Base-by-base conservation (phyloP, 1,140 invertebrate species). In the Nebria ingens region DNA sequence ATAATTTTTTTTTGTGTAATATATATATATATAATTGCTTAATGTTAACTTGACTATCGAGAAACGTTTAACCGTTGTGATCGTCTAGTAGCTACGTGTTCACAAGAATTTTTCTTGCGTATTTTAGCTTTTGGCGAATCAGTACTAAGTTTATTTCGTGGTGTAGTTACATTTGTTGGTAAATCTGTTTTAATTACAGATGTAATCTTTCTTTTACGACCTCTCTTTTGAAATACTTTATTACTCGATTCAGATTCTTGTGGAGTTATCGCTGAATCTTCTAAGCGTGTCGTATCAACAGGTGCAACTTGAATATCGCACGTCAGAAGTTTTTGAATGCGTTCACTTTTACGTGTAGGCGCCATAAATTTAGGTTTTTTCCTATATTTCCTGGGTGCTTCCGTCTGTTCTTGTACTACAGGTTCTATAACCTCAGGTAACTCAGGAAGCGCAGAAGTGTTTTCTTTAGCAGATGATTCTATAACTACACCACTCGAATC, bases 31-130 rank as follows among this genome's bases (percentile, higher is more conserved):
- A 6, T 29, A 29, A 6, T 29, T 29, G 13, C 13, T n/a, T n/a
- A n/a, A n/a, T n/a, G n/a, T 29, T 29, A 29, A 17, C 17, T 12
- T 45, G 40, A 45, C 40, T 45, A 45, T 45, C 40, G 40, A 45
- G 40, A 45, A 12, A 45, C 40, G 40, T 45, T 45, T 17, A 45
- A 45, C 40, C 40, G 9, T 45, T 45, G 40, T 45, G 40, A 45
- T 17, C 40, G 6, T 45, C 40, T 45, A 9, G 40, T 45, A 17
- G 9, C 15, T 6, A 17, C 40, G 40, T 17, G 4, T 12, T 11
- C 40, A 17, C 17, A 9, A 4, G 6, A 12, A 45, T 45, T 17
- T 45, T 45, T 45, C 15, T 45, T 45, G 40, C 40, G 40, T 45
- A 45, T 45, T 17, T 45, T 45, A 45, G 9, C 9, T 45, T 45